Percentiles rank a stretch among this genome's conserved stretches.
These are phyloP conservation scores for Malacoraja senta DNA, from an alignment of 2,797 vertebrate species.

Conservation along the genomic window DNA sequence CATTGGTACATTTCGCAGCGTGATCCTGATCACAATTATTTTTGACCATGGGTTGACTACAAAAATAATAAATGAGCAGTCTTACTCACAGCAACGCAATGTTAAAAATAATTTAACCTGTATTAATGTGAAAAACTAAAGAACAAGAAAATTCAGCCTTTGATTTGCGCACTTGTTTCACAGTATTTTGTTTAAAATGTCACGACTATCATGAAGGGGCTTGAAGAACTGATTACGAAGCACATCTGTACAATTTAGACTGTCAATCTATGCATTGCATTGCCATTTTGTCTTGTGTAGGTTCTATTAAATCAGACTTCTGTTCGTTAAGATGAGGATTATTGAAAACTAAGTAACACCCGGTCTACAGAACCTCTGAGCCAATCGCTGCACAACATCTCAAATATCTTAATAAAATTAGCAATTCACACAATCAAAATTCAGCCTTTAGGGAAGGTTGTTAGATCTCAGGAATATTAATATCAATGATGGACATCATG, in stretches of 20 bases:
- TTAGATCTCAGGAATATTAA: neutral
- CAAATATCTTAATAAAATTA: conserved; percentile 20
- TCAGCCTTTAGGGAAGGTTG: neutral
- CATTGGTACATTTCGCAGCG: conserved; percentile 1
- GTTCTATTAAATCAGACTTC: neutral
- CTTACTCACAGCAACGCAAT: neutral
- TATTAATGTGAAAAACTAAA: neutral
- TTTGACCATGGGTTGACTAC: neutral
- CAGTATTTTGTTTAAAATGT: neutral
- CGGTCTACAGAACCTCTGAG: neutral
- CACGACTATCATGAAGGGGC: neutral
- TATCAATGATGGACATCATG: neutral
- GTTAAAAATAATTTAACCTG: neutral
- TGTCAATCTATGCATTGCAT: neutral
- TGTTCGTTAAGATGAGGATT: neutral
- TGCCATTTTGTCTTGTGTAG: neutral
- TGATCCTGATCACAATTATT: conserved; percentile 31
- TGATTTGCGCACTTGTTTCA: neutral
- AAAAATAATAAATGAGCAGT: conserved; percentile 7
- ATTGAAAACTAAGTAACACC: neutral
- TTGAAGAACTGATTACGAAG: neutral
- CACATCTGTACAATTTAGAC: conserved; percentile 3
- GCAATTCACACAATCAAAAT: neutral
- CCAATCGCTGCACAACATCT: neutral
- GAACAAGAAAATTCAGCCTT: neutral